Base-by-base conservation (phyloP, 2,888 invertebrate species). In the Chalcosyrphus nemorum region DNA sequence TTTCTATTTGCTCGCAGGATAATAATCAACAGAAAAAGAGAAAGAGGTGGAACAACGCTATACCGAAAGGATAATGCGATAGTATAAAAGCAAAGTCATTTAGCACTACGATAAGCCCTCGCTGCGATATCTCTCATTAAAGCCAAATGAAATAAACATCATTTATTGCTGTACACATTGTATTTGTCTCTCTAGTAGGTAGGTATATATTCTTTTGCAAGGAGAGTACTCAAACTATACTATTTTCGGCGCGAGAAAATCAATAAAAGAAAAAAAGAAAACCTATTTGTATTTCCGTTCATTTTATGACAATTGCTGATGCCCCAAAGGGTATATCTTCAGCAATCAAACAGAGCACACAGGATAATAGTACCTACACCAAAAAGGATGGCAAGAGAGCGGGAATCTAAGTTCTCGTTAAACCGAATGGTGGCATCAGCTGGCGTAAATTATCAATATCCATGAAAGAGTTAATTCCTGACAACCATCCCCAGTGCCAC, bases 401-500 rank as follows among this genome's bases (percentile, higher is more conserved):
- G 29, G 13, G 61, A 13, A 24, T n/a, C 52, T 38, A 27, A 45
- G 32, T 13, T 35, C 57, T 77, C 66, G 38, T 68, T 78, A 19
- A 78, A 54, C 59, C 61, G 27, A 54, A 81, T 57, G 52, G 61
- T 52, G 81, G 81, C 72, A 78, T 80, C 84, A 84, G 74, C 57
- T 80, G 84, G 80, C 63, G 43, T 74, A 80, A 80, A 74, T 75
- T 84, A 84, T 78, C 84, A 74, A 78, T 84, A 84, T 75, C 74
- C 68, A 80, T 80, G 84, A 84, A 84, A 65, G 84, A 84, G 80
- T 84, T 84, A 84, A 80, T 80, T 80, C 68, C 59, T 70, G 52
- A 41, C 57, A 66, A 56, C 13, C 56, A 35, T 35, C 35, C 35
- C n/a, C n/a, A 35, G 35, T n/a, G 3, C 35, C 2, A 17, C 9